Base-by-base conservation (phyloP, 2,888 invertebrate species). In the Adela reaumurella region DNA sequence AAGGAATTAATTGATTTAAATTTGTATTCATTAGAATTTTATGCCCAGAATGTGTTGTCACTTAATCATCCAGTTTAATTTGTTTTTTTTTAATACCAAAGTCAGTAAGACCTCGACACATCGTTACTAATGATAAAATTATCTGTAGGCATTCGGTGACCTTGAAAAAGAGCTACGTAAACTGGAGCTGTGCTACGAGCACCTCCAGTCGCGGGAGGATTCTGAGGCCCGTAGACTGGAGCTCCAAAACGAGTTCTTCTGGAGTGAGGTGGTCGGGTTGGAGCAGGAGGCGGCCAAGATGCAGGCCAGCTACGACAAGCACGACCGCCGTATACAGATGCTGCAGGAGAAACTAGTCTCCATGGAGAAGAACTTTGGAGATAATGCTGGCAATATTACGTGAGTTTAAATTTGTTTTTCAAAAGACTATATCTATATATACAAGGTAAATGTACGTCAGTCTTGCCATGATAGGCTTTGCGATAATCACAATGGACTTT, bases 211-310 rank as follows among this genome's bases (percentile, higher is more conserved):
- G 0, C 67, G 83, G 1, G 81, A 82, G 49, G 70, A 81, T 46
- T 68, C 81, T 14, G 74, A 81, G 49, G 62, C 66, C 2, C 70
- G 81, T 53, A 67, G 81, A 44, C 63, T 67, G 43, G 55, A 62
- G 1, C 59, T 86, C 6, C 76, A 84, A 55, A 74, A 81, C 53
- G 87, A 88, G 62, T 74, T 83, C 52, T 74, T 79, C 19, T 79
- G 78, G 77, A 74, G 74, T 50, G 72, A 76, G 54, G 77, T 84
- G 17, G 65, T 59, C 0, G 70, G 73, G 11, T 57, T 68, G 11
- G 78, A 79, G 56, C 53, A 56, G 6, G 67, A 70, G 28, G 63
- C 62, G 3, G 58, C 57, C 17, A 58, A 56, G 1, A 70, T 81
- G 41, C 69, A 79, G 48, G 67, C 83, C 0, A 62, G 69, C 56